Conservation (phyloP, 2,113 vertebrate species). For the Gymnarchus niloticus region DNA sequence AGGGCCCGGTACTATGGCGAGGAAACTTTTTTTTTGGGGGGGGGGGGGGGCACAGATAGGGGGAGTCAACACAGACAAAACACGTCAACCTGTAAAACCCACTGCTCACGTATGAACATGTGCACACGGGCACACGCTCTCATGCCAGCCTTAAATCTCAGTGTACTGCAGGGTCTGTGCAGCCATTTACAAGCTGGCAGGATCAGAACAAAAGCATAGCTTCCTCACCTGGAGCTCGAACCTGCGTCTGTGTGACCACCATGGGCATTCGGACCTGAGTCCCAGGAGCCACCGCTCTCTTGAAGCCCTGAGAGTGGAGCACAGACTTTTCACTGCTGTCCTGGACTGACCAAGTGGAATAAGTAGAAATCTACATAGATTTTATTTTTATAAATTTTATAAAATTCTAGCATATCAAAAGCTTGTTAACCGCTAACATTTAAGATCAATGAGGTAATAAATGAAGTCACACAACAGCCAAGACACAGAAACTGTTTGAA, state of each 20-base stretch:
- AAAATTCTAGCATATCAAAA: neutral
- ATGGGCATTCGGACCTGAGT: slow-evolving; percentile 64
- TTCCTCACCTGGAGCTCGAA: slow-evolving; percentile 64
- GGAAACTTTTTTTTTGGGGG: slow-evolving; percentile 42
- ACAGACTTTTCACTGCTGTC: neutral
- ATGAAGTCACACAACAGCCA: too few relatives aligned
- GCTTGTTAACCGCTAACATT: neutral
- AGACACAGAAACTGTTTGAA: too few relatives aligned
- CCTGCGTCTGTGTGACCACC: slow-evolving; percentile 58
- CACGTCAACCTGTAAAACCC: too few relatives aligned
- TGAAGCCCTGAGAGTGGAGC: slow-evolving; percentile 48
- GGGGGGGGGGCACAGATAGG: too few relatives aligned
- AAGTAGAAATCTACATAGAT: neutral
- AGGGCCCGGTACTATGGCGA: slow-evolving; percentile 53
- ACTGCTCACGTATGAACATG: neutral
- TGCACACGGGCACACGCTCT: too few relatives aligned
- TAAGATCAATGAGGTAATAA: neutral
- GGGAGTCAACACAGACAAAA: too few relatives aligned
- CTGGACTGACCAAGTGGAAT: neutral
- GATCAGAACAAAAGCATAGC: neutral
- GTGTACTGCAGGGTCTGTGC: neutral
- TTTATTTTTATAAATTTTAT: neutral
- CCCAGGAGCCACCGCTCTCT: slow-evolving; percentile 56
- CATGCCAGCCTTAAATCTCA: too few relatives aligned
- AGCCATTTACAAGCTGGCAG: too few relatives aligned